Conservation (phyloP, 2,888 invertebrate species). For the Morinoia aosen region DNA sequence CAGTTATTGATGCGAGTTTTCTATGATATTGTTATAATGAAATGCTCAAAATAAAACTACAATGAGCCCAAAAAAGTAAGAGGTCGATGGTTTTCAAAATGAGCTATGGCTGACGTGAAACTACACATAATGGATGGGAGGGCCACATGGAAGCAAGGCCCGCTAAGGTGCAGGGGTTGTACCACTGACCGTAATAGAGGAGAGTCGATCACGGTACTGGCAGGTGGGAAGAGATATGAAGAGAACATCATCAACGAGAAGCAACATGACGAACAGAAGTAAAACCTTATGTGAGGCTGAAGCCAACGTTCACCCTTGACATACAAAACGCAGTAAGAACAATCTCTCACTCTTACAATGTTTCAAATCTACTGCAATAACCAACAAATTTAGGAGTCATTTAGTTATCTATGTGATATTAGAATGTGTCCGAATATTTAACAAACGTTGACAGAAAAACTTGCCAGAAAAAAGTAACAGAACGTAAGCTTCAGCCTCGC, state of each 20-base stretch:
- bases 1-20: neutral
- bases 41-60: neutral
- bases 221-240: constrained; percentile 5
- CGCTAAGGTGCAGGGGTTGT: neutral
- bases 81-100: neutral
- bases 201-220: constrained; percentile 34
- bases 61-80: neutral
- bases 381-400: neutral
- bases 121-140: neutral
- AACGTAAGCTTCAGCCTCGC: neutral
- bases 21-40: neutral
- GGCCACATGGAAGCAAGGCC: neutral
- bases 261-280: neutral
- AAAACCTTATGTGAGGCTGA: neutral
- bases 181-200: constrained; percentile 45
- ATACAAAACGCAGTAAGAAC: neutral
- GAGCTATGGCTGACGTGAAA: neutral
- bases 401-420: neutral
- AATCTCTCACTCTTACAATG: neutral
- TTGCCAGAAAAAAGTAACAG: neutral
- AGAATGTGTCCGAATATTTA: neutral
- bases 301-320: neutral
- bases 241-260: constrained; percentile 25
- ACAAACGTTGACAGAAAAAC: neutral
- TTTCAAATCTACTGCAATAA: neutral